Evolutionary conservation across 2,888 invertebrate genomes (phyloP), one percentile per base, ranked within the genome.

Genomic region (Notodromas monacha): DNA sequence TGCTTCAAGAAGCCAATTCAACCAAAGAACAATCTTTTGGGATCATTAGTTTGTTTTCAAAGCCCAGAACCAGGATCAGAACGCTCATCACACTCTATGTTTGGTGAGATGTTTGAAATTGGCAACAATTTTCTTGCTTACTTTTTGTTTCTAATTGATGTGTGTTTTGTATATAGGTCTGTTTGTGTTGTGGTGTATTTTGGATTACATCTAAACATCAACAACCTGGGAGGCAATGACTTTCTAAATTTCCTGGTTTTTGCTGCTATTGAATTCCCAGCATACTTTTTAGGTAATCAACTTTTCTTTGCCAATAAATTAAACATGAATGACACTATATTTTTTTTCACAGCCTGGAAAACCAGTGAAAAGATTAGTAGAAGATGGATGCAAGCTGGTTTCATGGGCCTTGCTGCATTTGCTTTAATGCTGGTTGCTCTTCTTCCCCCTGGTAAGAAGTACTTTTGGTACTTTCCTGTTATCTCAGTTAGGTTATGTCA

Each of bases 131-230:
- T n/a, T n/a, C n/a, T n/a, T n/a, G n/a, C n/a, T n/a, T n/a, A n/a
- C n/a, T n/a, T n/a, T n/a, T n/a, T n/a, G n/a, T n/a, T n/a, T n/a
- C n/a, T n/a, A n/a, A n/a, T n/a, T n/a, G n/a, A n/a, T n/a, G n/a
- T n/a, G n/a, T n/a, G n/a, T n/a, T n/a, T n/a, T n/a, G n/a, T n/a
- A n/a, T n/a, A n/a, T n/a, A 69, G 69, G 69, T 62, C 68, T 45
- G 68, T 67, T 12, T 67, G 65, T 42, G 67, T 66, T 40, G 63
- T 65, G 34, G 64, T 67, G 5, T 72, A 70, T 46, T 70, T 70
- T 41, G 70, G 69, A 0, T 48, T 72, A 4, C 68, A 68, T 1
- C 65, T 69, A 63, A 66, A 64, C 42, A 63, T 67, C 3, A 63
- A 61, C 30, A 63, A 59, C 41, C 55, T 70, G 31, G 66, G 64